phyloP scores from a whole-genome alignment of 2,113 vertebrate species.

The Phocoena sinus region DNA sequence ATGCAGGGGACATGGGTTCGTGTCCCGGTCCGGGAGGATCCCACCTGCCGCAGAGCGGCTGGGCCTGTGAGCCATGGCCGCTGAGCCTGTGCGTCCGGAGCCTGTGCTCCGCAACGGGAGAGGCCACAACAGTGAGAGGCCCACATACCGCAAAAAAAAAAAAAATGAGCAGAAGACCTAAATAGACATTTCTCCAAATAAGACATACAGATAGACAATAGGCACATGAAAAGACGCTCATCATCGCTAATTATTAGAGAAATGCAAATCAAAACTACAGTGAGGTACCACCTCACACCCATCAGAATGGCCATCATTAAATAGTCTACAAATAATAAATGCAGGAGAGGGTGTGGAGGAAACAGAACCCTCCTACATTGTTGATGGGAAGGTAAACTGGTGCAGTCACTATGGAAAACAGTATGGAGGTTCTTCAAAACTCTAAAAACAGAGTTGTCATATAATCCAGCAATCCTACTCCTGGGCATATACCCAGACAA shows the following conservation, averaged over 20 bases:
- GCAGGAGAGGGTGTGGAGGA: not conserved
- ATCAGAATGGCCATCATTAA: not conserved
- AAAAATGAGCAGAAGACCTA: not conserved
- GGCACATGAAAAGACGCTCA: not conserved
- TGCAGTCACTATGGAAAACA: not conserved
- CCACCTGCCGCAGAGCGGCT: no score
- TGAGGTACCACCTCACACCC: not conserved
- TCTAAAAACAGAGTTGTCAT: not conserved
- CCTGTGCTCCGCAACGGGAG: no score
- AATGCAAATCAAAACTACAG: not conserved
- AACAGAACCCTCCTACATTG: not conserved
- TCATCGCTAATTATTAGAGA: not conserved
- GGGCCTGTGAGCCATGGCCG: no score
- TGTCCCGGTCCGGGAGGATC: no score
- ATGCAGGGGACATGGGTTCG: no score
- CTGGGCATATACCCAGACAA: not conserved
- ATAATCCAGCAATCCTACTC: not conserved
- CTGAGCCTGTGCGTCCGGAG: no score
- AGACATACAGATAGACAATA: not conserved
- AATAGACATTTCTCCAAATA: not conserved
- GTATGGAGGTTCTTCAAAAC: not conserved
- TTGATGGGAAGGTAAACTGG: not conserved
- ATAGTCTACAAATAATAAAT: not conserved
- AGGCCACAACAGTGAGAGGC: no score
- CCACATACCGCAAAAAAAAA: no score